Base-by-base conservation (phyloP, 2,888 invertebrate species). In the Netelia virgata region DNA sequence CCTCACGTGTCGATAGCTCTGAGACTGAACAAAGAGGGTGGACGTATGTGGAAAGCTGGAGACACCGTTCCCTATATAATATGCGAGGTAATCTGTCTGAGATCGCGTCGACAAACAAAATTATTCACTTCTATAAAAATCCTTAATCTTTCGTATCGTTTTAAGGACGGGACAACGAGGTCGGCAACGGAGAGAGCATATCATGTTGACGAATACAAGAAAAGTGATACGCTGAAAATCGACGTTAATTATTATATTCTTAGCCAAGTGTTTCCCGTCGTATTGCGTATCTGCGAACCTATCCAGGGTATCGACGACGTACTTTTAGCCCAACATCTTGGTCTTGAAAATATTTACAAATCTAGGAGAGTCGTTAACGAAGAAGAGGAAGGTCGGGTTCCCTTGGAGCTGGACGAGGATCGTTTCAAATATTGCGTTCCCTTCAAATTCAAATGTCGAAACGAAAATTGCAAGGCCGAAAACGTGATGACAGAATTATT, bases 51-150 rank as follows among this genome's bases (percentile, higher is more conserved):
- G 91, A 97, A 97, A 91, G 97, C 97, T 88, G 99, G 99, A 0
- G 99, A 99, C 92, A 98, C 98, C 55, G 97, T 99, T 1, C 96
- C 98, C 11, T 99, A 99, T 92, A 95, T 99, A 1, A 98, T 99
- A 90, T 99, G 99, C 93, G 96, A 97, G 93, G 95, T 94, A 83
- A 16, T 70, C 73, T 59, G 66, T 68, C 18, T 80, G 73, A 47
- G 14, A 20, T 61, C 6, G n/a, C 11, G 14, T 8, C 9, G 16
- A 9, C 55, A 57, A 69, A 68, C 28, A 36, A 75, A 57, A 18
- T 14, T 10, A 36, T 59, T n/a, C 16, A 78, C 14, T 50, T 20
- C 16, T 1, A 43, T 41, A 66, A 63, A 57, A 73, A 76, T 76
- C 64, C 74, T 82, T 80, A 41, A 23, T 41, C 72, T 28, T 75